Evolutionary conservation across 2,113 vertebrate species (phyloP).

Genomic region (Oreocharis arfaki): DNA sequence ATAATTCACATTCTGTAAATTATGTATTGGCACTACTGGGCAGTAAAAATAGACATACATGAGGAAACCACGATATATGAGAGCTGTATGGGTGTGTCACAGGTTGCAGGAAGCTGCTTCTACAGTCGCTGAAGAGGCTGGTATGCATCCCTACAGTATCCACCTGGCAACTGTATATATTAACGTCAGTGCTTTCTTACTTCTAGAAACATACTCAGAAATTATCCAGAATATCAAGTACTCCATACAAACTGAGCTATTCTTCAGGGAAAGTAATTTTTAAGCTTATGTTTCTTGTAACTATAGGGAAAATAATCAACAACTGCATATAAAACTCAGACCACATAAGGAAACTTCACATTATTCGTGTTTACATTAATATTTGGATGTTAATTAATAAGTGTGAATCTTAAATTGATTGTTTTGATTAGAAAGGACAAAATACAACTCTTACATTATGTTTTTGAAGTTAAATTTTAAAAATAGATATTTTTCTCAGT

Average conservation of each 20-base stretch:
- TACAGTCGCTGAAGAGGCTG: fast-evolving
- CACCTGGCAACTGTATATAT: not conserved
- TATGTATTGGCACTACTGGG: not conserved
- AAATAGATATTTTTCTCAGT: not conserved
- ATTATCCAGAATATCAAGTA: not conserved
- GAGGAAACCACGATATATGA: not conserved
- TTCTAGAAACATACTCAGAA: not conserved
- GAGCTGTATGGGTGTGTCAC: not conserved
- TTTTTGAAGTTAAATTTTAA: not conserved
- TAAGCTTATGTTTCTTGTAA: not conserved
- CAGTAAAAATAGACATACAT: not conserved
- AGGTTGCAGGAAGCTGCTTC: not conserved
- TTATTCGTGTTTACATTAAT: not conserved
- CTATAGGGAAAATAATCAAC: not conserved
- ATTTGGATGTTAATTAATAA: not conserved
- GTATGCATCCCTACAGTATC: not conserved
- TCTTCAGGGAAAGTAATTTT: not conserved
- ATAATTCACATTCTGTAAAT: not conserved
- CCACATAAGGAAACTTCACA: not conserved
- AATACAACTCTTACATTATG: not conserved
- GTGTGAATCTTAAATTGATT: not conserved
- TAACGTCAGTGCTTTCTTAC: not conserved
- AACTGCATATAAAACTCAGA: not conserved
- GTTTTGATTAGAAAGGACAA: not conserved
- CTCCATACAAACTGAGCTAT: not conserved